These are phyloP conservation scores for Apotomis turbidana DNA, from an alignment of 2,888 invertebrate species.

Conservation along the genomic window DNA sequence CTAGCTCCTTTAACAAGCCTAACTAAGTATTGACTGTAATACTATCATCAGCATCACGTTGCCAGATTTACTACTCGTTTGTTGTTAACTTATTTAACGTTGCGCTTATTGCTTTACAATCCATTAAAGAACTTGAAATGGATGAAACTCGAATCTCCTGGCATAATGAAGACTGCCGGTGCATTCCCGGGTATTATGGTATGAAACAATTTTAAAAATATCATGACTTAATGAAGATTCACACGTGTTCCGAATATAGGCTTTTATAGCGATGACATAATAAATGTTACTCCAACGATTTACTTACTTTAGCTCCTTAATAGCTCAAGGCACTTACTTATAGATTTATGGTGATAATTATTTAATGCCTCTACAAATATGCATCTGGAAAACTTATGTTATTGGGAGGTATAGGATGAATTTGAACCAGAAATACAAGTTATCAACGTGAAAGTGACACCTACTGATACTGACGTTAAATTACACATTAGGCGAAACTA, in stretches of 20 bases:
- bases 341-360: constrained; percentile 5
- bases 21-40: background rate
- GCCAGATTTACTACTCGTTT: constrained; percentile 27
- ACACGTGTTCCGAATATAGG: constrained; percentile 50
- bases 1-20: constrained; percentile 36
- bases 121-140: constrained; percentile 44
- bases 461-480: background rate
- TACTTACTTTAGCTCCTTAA: constrained; percentile 9
- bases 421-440: background rate
- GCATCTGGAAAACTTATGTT: background rate
- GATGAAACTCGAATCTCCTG: constrained; percentile 44
- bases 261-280: constrained; percentile 38
- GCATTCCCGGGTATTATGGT: constrained; percentile 52
- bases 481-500: constrained; percentile 15
- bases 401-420: background rate
- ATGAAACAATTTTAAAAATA: constrained; percentile 55
- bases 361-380: background rate
- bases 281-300: constrained; percentile 35
- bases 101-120: constrained; percentile 23
- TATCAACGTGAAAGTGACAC: background rate
- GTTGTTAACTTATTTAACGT: constrained; percentile 15
- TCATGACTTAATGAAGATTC: constrained; percentile 52
- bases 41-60: constrained; percentile 28
- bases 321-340: background rate
- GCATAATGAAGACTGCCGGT: constrained; percentile 51